A percentile compares a stretch with the other conserved stretches of the same genome.
Evolutionary conservation across 2,113 vertebrate species (phyloP).

Genomic region (Lycaon pictus): DNA sequence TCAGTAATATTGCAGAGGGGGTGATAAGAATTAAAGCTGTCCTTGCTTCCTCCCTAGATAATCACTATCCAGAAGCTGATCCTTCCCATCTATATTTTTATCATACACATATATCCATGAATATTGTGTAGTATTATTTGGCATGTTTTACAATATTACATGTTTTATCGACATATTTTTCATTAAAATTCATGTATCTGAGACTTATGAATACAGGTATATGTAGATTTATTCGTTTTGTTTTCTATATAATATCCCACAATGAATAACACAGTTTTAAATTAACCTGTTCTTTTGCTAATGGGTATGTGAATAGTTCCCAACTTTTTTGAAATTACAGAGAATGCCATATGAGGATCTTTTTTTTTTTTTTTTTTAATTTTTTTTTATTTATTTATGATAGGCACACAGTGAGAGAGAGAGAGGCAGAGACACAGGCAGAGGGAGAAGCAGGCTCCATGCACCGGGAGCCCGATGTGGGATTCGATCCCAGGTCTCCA

Average conservation of each 20-base stretch:
- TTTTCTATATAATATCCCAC: slow-evolving; percentile 22
- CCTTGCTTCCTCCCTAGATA: background rate
- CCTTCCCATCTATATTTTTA: background rate
- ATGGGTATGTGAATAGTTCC: background rate
- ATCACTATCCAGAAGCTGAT: background rate
- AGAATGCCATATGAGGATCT: background rate
- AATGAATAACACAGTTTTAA: background rate
- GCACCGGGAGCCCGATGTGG: no score
- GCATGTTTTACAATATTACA: background rate
- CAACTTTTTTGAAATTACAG: background rate
- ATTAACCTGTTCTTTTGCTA: background rate
- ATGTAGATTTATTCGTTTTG: background rate
- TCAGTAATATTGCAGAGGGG: fast-evolving
- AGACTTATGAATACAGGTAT: background rate
- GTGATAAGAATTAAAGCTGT: background rate
- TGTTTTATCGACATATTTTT: background rate
- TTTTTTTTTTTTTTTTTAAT: no score
- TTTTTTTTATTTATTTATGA: no score
- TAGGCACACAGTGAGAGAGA: no score
- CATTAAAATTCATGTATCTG: background rate
- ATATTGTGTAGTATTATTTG: background rate
- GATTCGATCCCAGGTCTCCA: no score
- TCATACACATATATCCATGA: background rate
- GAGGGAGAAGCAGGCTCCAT: no score
- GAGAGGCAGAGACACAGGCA: no score